phyloP scores from a whole-genome alignment of 2,113 vertebrate genomes.

The Amblyopsis rosae region DNA sequence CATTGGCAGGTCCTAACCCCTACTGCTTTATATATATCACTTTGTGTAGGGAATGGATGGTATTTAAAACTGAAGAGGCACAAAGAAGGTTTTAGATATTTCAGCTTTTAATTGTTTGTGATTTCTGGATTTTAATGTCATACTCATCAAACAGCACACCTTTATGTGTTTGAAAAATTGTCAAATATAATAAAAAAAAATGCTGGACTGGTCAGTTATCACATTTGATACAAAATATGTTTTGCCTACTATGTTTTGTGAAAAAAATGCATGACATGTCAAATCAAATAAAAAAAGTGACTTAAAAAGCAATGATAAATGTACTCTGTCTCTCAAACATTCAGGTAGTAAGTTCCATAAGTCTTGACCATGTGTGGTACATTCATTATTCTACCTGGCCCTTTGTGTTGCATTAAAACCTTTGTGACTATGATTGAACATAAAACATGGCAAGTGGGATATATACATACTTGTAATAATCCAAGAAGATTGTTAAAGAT shows the following conservation, averaged over 20 bases:
- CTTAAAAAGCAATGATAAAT: constrained; percentile 59
- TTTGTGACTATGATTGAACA: constrained; percentile 40
- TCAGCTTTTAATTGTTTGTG: constrained; percentile 45
- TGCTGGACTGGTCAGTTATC: constrained; percentile 57
- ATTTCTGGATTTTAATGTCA: constrained; percentile 60
- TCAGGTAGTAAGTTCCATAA: constrained; percentile 74
- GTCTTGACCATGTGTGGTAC: constrained; percentile 66
- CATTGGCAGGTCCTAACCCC: no score
- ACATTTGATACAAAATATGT: constrained; percentile 64
- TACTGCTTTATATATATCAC: not conserved
- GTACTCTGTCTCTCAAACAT: constrained; percentile 68
- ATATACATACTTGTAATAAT: constrained; percentile 64
- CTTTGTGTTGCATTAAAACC: constrained; percentile 43
- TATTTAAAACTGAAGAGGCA: constrained; percentile 20
- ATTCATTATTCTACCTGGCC: constrained; percentile 69
- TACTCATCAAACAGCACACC: constrained; percentile 50
- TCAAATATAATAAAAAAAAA: constrained; percentile 52
- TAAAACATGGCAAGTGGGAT: constrained; percentile 57
- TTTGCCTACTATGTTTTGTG: constrained; percentile 32
- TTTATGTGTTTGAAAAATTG: constrained; percentile 53
- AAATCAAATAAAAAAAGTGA: constrained; percentile 45
- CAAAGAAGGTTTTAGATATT: constrained; percentile 34
- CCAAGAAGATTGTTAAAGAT: constrained; percentile 80
- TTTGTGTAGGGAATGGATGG: not conserved
- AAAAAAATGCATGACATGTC: constrained; percentile 53